phyloP scores from a whole-genome alignment of 1,140 invertebrate genomes.

The Ips nitidus region DNA sequence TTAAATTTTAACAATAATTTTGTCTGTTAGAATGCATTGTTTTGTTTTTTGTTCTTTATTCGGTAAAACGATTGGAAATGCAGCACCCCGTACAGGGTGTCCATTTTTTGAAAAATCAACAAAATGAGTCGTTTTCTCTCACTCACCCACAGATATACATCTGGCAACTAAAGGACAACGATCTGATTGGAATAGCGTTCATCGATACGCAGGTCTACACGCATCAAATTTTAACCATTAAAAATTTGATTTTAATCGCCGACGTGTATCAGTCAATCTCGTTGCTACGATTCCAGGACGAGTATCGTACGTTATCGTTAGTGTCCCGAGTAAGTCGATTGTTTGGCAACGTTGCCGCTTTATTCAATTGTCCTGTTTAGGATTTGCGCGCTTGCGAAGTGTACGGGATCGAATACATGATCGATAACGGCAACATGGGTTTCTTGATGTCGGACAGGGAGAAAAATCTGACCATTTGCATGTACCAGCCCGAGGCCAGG shows the following conservation, averaged over 20 bases:
- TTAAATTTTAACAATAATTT: no score
- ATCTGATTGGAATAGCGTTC: slow-evolving; percentile 96
- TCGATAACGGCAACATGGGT: slow-evolving; percentile 89
- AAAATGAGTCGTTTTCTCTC: no score
- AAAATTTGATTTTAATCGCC: slow-evolving; percentile 91
- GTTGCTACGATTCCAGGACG: slow-evolving; percentile 91
- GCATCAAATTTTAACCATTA: slow-evolving; percentile 88
- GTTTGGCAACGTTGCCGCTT: neutral
- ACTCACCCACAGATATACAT: slow-evolving; percentile 81
- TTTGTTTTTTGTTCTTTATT: no score
- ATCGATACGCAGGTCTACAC: slow-evolving; percentile 99
- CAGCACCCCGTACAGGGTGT: no score
- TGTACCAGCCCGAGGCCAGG: slow-evolving; percentile 93
- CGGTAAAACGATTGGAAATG: no score
- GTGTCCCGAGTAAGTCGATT: slow-evolving; percentile 77
- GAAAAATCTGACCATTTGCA: slow-evolving; percentile 90
- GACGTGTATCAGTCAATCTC: slow-evolving; percentile 97
- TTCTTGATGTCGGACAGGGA: slow-evolving; percentile 89
- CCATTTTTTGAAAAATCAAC: no score
- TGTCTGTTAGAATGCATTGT: no score
- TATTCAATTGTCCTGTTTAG: slow-evolving; percentile 48
- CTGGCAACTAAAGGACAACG: slow-evolving; percentile 96
- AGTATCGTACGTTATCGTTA: slow-evolving; percentile 90
- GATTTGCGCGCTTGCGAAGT: slow-evolving; percentile 73
- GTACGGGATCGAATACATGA: slow-evolving; percentile 89